phyloP scores from a whole-genome alignment of 2,797 vertebrate species.

The Strix occidentalis region DNA sequence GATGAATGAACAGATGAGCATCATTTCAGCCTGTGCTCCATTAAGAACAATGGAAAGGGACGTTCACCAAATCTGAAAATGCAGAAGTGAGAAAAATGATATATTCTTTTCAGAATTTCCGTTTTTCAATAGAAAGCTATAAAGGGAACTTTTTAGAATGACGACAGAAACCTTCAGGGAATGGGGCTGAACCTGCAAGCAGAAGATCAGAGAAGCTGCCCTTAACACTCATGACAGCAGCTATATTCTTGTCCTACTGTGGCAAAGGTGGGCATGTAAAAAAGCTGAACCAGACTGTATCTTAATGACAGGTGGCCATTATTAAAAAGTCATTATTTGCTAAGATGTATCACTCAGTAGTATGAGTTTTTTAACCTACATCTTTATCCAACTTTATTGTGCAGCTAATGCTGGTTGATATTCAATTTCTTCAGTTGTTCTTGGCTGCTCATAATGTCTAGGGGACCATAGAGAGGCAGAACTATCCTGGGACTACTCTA shows the following conservation, averaged over 20 bases:
- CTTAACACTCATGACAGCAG: not conserved
- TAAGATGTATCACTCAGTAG: not conserved
- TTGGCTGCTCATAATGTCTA: not conserved
- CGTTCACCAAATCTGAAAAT: not conserved
- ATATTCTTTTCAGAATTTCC: not conserved
- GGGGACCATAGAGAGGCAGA: not conserved
- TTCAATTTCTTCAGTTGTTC: not conserved
- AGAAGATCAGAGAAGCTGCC: not conserved
- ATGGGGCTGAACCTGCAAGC: not conserved
- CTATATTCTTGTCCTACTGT: not conserved
- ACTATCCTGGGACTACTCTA: not conserved
- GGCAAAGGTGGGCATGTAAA: not conserved
- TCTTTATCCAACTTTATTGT: not conserved
- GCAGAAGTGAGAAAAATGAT: not conserved
- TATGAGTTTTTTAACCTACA: not conserved
- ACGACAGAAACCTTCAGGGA: not conserved
- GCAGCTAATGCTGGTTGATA: not conserved
- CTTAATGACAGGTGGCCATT: not conserved
- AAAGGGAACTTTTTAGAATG: not conserved
- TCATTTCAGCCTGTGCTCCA: not conserved
- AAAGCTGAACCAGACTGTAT: not conserved
- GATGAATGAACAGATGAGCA: not conserved
- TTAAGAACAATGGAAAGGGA: not conserved
- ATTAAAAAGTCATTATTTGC: not conserved
- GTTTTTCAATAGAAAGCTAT: not conserved